These are phyloP conservation scores for Drosophila sulfurigaster DNA, from an alignment of 1,140 invertebrate species.

Conservation along the genomic window DNA sequence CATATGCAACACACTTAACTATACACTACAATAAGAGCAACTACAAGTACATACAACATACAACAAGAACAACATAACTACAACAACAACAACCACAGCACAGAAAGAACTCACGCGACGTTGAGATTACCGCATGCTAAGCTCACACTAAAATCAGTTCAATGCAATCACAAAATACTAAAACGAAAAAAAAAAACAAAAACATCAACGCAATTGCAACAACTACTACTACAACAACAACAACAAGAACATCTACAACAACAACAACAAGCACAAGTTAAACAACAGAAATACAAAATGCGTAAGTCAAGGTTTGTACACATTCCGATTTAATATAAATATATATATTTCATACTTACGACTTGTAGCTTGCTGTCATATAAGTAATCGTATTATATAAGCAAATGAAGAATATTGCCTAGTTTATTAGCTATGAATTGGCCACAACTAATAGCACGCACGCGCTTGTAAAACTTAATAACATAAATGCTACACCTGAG, in stretches of 20 bases:
- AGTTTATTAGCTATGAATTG: slow-evolving; percentile 39
- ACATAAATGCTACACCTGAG: slow-evolving; percentile 8
- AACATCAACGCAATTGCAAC: slow-evolving; percentile 74
- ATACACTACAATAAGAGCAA: slow-evolving; percentile 33
- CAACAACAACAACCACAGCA: slow-evolving; percentile 43
- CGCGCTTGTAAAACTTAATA: slow-evolving; percentile 19
- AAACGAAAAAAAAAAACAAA: slow-evolving; percentile 60
- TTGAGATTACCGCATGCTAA: slow-evolving; percentile 81
- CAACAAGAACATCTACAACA: slow-evolving; percentile 50
- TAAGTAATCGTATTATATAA: slow-evolving; percentile 13
- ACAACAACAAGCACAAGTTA: slow-evolving; percentile 62
- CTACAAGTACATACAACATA: slow-evolving; percentile 41
- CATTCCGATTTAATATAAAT: slow-evolving; percentile 52
- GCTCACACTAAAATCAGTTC: slow-evolving; percentile 67
- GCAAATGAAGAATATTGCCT: slow-evolving; percentile 10
- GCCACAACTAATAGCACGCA: slow-evolving; percentile 43
- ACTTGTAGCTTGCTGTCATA: slow-evolving; percentile 44
- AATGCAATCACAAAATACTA: slow-evolving; percentile 69
- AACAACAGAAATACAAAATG: slow-evolving; percentile 61
- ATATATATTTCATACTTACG: slow-evolving; percentile 13
- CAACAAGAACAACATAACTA: slow-evolving; percentile 46
- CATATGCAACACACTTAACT: slow-evolving; percentile 58
- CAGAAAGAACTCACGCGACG: slow-evolving; percentile 60
- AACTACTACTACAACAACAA: slow-evolving; percentile 59
- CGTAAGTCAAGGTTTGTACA: slow-evolving; percentile 84